Percentiles rank a stretch among this genome's conserved stretches.
Evolutionary conservation across 2,888 invertebrate genomes (phyloP).

Genomic region (Trimorus sp.): DNA sequence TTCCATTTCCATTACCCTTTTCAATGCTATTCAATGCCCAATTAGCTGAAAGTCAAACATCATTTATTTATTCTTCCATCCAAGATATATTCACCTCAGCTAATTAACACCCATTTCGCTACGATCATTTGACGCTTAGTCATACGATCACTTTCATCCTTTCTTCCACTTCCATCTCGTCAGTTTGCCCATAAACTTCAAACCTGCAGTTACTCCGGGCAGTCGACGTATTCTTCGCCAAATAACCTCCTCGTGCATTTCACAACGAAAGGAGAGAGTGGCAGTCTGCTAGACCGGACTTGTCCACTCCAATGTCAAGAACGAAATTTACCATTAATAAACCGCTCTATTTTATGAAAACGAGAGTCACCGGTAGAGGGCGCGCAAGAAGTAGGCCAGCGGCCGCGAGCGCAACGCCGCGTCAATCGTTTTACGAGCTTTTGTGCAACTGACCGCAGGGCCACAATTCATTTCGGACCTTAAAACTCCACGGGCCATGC

Average conservation of each 20-base stretch:
- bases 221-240: too few relatives aligned
- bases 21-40: too few relatives aligned
- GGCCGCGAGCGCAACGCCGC: slow-evolving; percentile 55
- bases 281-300: slow-evolving; percentile 37
- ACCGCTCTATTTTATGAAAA: slow-evolving; percentile 65
- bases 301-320: slow-evolving; percentile 57
- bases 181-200: too few relatives aligned
- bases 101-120: too few relatives aligned
- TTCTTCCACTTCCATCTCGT: too few relatives aligned
- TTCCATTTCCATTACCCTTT: too few relatives aligned
- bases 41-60: too few relatives aligned
- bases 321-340: slow-evolving; percentile 62
- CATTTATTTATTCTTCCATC: too few relatives aligned
- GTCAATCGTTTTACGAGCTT: slow-evolving; percentile 65
- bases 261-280: slow-evolving; percentile 47
- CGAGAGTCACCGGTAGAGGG: slow-evolving; percentile 55
- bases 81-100: too few relatives aligned
- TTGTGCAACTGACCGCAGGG: slow-evolving; percentile 65
- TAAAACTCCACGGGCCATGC: slow-evolving; percentile 50
- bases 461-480: slow-evolving; percentile 62
- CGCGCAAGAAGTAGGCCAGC: slow-evolving; percentile 62
- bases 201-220: too few relatives aligned
- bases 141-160: too few relatives aligned
- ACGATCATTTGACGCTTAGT: too few relatives aligned
- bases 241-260: not conserved